Evolutionary conservation across 2,113 vertebrate species (phyloP).

Genomic region (Phyllostomus hastatus): DNA sequence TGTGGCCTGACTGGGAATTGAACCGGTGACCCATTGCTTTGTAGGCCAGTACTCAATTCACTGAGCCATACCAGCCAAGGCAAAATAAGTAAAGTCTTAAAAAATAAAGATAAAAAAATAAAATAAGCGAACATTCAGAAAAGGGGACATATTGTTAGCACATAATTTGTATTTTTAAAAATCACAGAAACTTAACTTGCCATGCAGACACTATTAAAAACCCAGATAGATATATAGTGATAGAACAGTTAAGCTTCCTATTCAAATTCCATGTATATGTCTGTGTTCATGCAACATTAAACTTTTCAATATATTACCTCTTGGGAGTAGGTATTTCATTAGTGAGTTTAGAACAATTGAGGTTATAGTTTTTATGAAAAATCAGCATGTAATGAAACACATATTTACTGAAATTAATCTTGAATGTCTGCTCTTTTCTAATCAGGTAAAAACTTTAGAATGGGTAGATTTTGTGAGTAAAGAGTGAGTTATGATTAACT

Average conservation of each 20-base stretch:
- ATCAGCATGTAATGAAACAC: conserved; percentile 8
- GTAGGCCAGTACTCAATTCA: too few relatives aligned
- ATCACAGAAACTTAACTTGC: conserved; percentile 1
- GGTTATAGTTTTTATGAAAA: conserved; percentile 51
- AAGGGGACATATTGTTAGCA: not conserved
- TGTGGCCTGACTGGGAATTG: too few relatives aligned
- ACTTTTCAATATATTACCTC: conserved; percentile 43
- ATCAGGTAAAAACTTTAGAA: conserved; percentile 35
- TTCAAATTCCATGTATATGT: conserved; percentile 53
- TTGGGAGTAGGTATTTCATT: conserved; percentile 61
- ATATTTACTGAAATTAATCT: conserved; percentile 48
- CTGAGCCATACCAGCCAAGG: too few relatives aligned
- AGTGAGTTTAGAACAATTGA: conserved; percentile 49
- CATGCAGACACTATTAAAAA: conserved; percentile 11
- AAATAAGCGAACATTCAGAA: conserved; percentile 18
- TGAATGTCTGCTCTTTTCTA: conserved; percentile 24
- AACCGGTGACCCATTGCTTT: too few relatives aligned
- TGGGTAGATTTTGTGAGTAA: not conserved
- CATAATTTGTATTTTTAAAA: conserved; percentile 38
- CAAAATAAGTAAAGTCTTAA: too few relatives aligned
- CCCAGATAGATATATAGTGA: not conserved
- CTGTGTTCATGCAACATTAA: conserved; percentile 56
- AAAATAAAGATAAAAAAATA: not conserved
- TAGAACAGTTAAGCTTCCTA: conserved; percentile 50
- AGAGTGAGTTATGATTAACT: conserved; percentile 15